These are phyloP conservation scores for Orientallactaga sibirica DNA, from an alignment of 2,797 vertebrate genomes.

Conservation along the genomic window DNA sequence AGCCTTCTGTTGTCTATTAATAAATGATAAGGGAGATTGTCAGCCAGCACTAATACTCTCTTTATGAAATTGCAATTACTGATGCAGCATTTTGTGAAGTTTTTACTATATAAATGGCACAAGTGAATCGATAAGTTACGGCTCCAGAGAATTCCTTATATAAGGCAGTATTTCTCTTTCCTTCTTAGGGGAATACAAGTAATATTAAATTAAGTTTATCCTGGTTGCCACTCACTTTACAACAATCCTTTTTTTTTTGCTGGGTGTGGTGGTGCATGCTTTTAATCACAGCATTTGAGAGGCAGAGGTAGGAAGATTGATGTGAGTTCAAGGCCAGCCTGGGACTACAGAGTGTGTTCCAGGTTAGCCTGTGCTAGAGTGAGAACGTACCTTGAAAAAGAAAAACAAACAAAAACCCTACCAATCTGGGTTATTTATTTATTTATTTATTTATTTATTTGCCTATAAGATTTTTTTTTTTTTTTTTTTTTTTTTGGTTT, in stretches of 20 bases:
- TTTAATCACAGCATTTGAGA: no score
- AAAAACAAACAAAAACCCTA: no score
- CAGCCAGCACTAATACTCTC: constrained; percentile 51
- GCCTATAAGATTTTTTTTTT: no score
- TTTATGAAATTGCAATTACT: constrained; percentile 77
- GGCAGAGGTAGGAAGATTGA: no score
- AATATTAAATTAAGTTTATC: constrained; percentile 59
- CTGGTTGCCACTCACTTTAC: constrained; percentile 44
- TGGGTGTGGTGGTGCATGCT: no score
- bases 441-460: no score
- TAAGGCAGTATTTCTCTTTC: constrained; percentile 38
- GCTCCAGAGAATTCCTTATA: constrained; percentile 69
- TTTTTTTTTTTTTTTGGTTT: no score
- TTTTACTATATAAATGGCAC: constrained; percentile 53
- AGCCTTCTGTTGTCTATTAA: constrained; percentile 62
- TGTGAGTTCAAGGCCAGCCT: no score
- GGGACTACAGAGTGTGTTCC: no score
- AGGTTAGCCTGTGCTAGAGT: no score
- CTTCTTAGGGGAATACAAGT: not conserved
- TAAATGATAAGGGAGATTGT: constrained; percentile 68
- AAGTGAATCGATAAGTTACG: constrained; percentile 64
- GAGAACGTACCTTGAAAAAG: no score
- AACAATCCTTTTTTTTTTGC: not conserved
- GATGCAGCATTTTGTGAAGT: constrained; percentile 67
- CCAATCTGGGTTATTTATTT: no score